Evolutionary conservation across 2,113 vertebrate genomes (phyloP).

Genomic region (Eonycteris spelaea): DNA sequence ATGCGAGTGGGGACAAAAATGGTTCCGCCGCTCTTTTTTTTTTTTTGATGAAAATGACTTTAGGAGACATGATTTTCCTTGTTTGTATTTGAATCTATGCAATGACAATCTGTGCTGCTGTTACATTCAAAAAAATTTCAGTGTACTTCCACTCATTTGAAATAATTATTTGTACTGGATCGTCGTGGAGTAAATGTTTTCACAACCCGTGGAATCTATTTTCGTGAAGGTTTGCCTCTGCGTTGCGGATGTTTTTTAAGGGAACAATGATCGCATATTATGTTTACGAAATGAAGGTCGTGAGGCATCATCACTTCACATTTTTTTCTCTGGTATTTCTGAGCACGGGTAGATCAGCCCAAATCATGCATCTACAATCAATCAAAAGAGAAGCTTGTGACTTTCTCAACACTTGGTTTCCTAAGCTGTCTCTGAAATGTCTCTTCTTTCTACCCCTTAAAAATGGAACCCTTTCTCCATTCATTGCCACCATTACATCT

Average conservation of each 20-base stretch:
- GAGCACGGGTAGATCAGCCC: neutral
- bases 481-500: neutral
- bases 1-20: neutral
- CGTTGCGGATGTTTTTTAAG: constrained; percentile 22
- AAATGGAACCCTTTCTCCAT: neutral
- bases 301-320: neutral
- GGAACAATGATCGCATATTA: neutral
- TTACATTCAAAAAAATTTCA: constrained; percentile 32
- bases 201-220: neutral
- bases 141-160: constrained; percentile 25
- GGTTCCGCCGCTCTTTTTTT: neutral
- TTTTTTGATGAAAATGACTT: constrained; percentile 37
- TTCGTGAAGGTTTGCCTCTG: neutral
- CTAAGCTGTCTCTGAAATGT: neutral
- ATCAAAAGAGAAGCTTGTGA: constrained; percentile 7
- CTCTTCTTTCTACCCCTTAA: neutral
- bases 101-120: neutral
- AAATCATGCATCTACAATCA: neutral
- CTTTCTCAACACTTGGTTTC: neutral
- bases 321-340: constrained; percentile 21
- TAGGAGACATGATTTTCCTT: constrained; percentile 23
- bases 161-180: neutral
- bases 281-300: neutral
- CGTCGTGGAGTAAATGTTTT: constrained; percentile 39
- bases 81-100: constrained; percentile 30